A percentile compares a stretch with the other conserved stretches of the same genome.
Evolutionary conservation across 1,140 invertebrate species (phyloP).

Genomic region (Drosophila kepulauana): DNA sequence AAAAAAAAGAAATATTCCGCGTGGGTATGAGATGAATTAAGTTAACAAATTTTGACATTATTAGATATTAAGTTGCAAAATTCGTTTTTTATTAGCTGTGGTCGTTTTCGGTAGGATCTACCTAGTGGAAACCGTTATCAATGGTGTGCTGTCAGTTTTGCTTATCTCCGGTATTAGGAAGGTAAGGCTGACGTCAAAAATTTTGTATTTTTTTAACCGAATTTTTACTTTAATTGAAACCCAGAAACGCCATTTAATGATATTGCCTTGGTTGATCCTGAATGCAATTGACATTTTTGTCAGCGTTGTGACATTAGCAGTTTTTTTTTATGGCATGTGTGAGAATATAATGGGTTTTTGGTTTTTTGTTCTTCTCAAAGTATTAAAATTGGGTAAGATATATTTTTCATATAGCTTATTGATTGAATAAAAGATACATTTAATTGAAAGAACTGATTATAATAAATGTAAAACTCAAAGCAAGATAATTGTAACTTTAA

Average conservation of each 20-base stretch:
- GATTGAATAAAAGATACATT: too few species aligned
- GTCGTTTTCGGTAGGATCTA: neutral
- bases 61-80: neutral
- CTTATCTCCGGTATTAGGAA: neutral
- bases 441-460: too few species aligned
- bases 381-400: too few species aligned
- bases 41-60: neutral
- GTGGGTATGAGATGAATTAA: neutral
- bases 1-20: neutral
- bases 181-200: neutral
- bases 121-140: neutral
- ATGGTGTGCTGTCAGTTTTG: neutral
- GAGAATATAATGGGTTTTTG: too few species aligned
- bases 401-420: too few species aligned
- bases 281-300: neutral
- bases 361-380: too few species aligned
- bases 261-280: neutral
- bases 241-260: neutral
- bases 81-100: neutral
- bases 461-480: too few species aligned
- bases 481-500: too few species aligned
- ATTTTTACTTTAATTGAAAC: neutral
- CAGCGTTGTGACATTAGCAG: neutral
- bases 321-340: too few species aligned
- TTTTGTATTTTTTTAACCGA: neutral